These are phyloP conservation scores for Amblyjoppa fuscipennis DNA, from an alignment of 2,888 invertebrate genomes.

Conservation along the genomic window DNA sequence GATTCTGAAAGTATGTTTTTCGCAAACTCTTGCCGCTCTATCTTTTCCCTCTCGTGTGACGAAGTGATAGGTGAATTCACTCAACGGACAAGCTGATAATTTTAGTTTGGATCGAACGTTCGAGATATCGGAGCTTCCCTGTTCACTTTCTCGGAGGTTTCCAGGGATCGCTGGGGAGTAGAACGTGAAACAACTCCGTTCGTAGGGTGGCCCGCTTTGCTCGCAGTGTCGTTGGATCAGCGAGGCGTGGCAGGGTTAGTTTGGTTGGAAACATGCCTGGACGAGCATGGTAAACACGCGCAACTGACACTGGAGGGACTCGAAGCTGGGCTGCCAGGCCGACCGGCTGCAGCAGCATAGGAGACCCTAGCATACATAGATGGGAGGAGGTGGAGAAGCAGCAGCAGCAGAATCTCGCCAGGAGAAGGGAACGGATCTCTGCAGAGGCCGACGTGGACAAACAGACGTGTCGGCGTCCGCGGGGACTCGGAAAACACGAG, in stretches of 20 bases:
- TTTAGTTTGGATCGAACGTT: slow-evolving; percentile 11
- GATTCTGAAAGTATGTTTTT: slow-evolving; percentile 14
- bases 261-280: slow-evolving; percentile 83
- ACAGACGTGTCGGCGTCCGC: slow-evolving; percentile 82
- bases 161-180: slow-evolving; percentile 30
- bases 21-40: slow-evolving; percentile 5
- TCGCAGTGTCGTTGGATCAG: slow-evolving; percentile 77
- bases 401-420: slow-evolving; percentile 70
- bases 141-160: slow-evolving; percentile 34
- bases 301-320: slow-evolving; percentile 82
- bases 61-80: slow-evolving; percentile 7
- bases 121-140: background rate
- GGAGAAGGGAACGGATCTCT: slow-evolving; percentile 68
- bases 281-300: slow-evolving; percentile 83
- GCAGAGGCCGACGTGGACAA: slow-evolving; percentile 82
- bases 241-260: slow-evolving; percentile 82
- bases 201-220: slow-evolving; percentile 54
- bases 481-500: slow-evolving; percentile 80
- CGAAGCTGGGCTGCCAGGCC: slow-evolving; percentile 63
- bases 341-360: slow-evolving; percentile 62
- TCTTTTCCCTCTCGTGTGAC: slow-evolving; percentile 9
- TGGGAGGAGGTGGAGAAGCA: slow-evolving; percentile 53
- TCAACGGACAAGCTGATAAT: slow-evolving; percentile 26
- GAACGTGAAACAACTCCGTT: slow-evolving; percentile 53
- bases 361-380: slow-evolving; percentile 72